Base-by-base conservation (phyloP, 1,140 invertebrate species). In the Pararge aegeria region DNA sequence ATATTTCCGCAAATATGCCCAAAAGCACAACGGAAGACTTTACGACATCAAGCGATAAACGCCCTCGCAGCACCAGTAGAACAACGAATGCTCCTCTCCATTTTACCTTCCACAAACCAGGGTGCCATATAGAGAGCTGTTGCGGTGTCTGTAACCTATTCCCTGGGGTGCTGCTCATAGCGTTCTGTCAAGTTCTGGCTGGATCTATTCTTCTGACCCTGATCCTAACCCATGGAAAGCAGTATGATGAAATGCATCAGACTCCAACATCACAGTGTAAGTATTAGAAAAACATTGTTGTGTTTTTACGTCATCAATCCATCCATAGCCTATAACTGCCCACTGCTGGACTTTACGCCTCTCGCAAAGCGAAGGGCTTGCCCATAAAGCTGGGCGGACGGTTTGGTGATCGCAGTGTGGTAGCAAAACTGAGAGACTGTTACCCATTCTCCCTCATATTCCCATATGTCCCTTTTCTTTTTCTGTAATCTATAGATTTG, bases 71-170 rank as follows among this genome's bases (percentile, higher is more conserved):
- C 40, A 20, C 53, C 4, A 77, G 73, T 16, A 56, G 64, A 2
- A 61, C 66, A 3, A 55, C 73, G 6, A 52, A 51, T 3, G 69
- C 74, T 0, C 85, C 85, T 0, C 44, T 82, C 0, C 85, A 88
- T 57, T 88, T 88, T 34, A 13, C 79, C 0, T 64, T 86, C 9
- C 85, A 88, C 66, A 86, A 85, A 46, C 70, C 82, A 5, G 85
- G 85, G 15, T 85, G 75, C 18, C 85, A 88, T 56, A 73, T 88
- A 44, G 83, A 88, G 64, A 88, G 83, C 51, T 88, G 85, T 55
- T 88, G 85, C 20, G 85, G 85, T 0, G 54, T 88, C 7, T 88
- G 85, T 63, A 88, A 88, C 27, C 54, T 88, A 2, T 88, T 88
- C 64, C 85, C 85, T 9, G 85, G 85, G 0, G 85, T 88, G 0